Evolutionary conservation across 2,888 invertebrate genomes (phyloP).

Genomic region (Tachina fera): DNA sequence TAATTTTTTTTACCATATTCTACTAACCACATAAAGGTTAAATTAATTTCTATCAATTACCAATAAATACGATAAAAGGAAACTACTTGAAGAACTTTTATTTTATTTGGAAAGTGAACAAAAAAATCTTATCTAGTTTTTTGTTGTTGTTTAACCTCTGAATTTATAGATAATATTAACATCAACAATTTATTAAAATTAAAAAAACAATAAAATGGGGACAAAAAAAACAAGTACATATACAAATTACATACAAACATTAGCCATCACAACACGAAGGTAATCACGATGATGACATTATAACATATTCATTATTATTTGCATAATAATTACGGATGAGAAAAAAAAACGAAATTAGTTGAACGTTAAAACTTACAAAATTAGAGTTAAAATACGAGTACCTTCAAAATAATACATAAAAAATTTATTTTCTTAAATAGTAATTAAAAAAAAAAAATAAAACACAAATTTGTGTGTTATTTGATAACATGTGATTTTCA

Average conservation of each 20-base stretch:
- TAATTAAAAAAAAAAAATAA: slow-evolving; percentile 15
- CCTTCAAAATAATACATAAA: slow-evolving; percentile 21
- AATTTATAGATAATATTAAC: slow-evolving; percentile 40
- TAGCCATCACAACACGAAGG: slow-evolving; percentile 53
- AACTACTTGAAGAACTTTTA: not conserved
- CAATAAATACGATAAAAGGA: not conserved
- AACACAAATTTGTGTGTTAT: not conserved
- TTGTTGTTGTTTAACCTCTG: slow-evolving; percentile 12
- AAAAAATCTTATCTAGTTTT: slow-evolving; percentile 22
- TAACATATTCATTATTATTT: slow-evolving; percentile 43
- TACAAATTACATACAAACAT: slow-evolving; percentile 45
- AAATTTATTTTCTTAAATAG: slow-evolving; percentile 50
- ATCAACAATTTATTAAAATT: not conserved
- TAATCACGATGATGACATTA: slow-evolving; percentile 59
- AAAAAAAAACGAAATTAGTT: slow-evolving; percentile 33
- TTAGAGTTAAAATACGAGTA: slow-evolving; percentile 19
- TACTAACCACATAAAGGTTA: not conserved
- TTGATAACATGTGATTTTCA: slow-evolving; percentile 41
- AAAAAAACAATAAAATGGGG: slow-evolving; percentile 20
- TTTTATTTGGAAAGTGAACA: slow-evolving; percentile 25
- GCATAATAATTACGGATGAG: slow-evolving; percentile 13
- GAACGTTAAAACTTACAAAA: slow-evolving; percentile 9
- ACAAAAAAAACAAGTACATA: slow-evolving; percentile 5
- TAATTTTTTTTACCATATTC: not conserved
- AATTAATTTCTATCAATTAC: not conserved